Evolutionary conservation across 2,888 invertebrate species (phyloP), one percentile per base, ranked within the genome.

Genomic region (Ormyrus pomaceus): DNA sequence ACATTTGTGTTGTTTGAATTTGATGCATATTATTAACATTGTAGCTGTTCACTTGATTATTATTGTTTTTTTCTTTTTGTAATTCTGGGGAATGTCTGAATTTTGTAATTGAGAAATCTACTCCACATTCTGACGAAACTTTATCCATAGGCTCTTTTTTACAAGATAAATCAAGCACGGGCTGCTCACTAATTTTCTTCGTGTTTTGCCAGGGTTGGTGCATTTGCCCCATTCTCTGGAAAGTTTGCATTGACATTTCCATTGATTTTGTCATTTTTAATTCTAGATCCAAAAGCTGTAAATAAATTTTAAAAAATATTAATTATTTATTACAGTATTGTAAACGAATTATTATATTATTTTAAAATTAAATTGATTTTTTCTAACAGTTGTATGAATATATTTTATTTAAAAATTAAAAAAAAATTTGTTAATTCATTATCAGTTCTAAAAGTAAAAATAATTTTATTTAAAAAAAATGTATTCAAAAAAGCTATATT

Each of bases 131-230:
- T n/a, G 19, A 8, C 1, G 59, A 13, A 19, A 59, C 13, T 13
- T 10, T 53, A 53, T 2, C 34, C 34, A 34, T 34, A 11, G 64
- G 3, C 13, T 70, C 13, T 53, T 85, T 88, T 51, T 88, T 89
- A 65, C 85, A 86, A 3, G 89, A 89, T 5, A 89, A 81, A 80
- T 89, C 89, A 6, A 89, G 73, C 0, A 86, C 83, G 9, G 86
- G 85, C 0, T 83, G 34, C 7, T 87, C 87, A 10, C 56, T 53
- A 0, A 11, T 2, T n/a, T 72, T 58, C n/a, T 48, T 58, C 53
- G 5, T 64, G 58, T 11, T 65, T 46, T 3, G 11, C 65, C 0
- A 19, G 8, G 1, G 8, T 10, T 4, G 34, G 13, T 8, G 6
- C 34, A 34, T 34, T 74, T 0, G 70, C 48, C 74, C 62, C 6